Percentiles rank a stretch among this genome's conserved stretches.
Conservation (phyloP, 2,888 invertebrate species). For the Clivina fossor region DNA sequence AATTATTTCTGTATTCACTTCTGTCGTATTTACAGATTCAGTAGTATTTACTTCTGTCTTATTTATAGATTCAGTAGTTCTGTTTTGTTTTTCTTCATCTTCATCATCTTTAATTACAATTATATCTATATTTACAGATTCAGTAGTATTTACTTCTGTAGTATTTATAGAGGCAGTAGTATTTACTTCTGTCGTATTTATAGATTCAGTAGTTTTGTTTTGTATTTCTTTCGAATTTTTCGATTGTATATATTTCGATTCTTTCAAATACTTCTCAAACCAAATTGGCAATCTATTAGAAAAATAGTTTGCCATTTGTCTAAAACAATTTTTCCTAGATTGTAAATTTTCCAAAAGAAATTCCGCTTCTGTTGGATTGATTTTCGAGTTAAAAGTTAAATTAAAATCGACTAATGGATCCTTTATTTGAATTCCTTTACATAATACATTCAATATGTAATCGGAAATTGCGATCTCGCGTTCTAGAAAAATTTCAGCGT, state of each 20-base stretch:
- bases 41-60: no score
- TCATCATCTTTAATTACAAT: no score
- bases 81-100: background rate
- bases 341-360: constrained; percentile 45
- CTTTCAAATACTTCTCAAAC: constrained; percentile 39
- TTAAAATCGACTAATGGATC: constrained; percentile 47
- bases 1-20: no score
- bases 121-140: no score
- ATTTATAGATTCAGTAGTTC: background rate
- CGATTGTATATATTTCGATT: constrained; percentile 3
- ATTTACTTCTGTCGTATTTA: no score
- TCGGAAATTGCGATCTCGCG: constrained; percentile 50
- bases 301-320: constrained; percentile 45
- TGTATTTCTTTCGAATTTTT: background rate
- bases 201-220: background rate
- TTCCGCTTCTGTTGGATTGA: constrained; percentile 43
- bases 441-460: constrained; percentile 43
- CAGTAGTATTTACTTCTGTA: no score
- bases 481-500: constrained; percentile 45
- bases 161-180: no score
- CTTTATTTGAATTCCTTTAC: constrained; percentile 36
- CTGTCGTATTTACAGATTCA: no score
- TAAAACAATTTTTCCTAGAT: constrained; percentile 46
- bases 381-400: constrained; percentile 44
- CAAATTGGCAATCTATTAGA: constrained; percentile 45